Conservation (phyloP, 2,888 invertebrate species). For the Nephrocerus scutellatus region DNA sequence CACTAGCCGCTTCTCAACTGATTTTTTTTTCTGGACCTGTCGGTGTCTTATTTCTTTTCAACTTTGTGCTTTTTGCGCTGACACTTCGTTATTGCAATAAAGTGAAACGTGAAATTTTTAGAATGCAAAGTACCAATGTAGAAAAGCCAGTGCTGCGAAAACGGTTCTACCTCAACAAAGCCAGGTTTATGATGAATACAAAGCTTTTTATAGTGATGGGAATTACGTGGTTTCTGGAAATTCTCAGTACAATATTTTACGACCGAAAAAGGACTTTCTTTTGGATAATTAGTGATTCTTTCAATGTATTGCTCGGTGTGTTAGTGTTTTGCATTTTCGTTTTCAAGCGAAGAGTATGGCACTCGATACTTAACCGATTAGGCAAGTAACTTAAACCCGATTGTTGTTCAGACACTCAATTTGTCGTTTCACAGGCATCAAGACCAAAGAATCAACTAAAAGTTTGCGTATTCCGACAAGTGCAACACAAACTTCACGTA, state of each 20-base stretch:
- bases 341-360: slow-evolving; percentile 60
- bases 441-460: slow-evolving; percentile 16
- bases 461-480: slow-evolving; percentile 24
- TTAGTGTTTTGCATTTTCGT: slow-evolving; percentile 67
- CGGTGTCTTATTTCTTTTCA: slow-evolving; percentile 57
- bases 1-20: slow-evolving; percentile 43
- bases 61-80: slow-evolving; percentile 60
- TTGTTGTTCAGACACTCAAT: too few relatives aligned
- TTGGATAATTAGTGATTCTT: slow-evolving; percentile 54
- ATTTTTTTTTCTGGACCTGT: slow-evolving; percentile 62
- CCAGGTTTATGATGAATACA: slow-evolving; percentile 63
- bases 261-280: slow-evolving; percentile 50
- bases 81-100: slow-evolving; percentile 64
- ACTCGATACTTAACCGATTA: slow-evolving; percentile 53
- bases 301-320: slow-evolving; percentile 66
- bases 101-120: slow-evolving; percentile 67
- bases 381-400: slow-evolving; percentile 44
- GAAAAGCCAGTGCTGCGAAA: slow-evolving; percentile 55
- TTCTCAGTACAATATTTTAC: slow-evolving; percentile 53
- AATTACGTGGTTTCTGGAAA: slow-evolving; percentile 64
- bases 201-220: slow-evolving; percentile 77
- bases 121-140: slow-evolving; percentile 58
- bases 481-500: slow-evolving; percentile 30
- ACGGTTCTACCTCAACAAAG: slow-evolving; percentile 60
- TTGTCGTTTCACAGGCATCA: slow-evolving; percentile 9